Evolutionary conservation across 2,888 invertebrate genomes (phyloP), one percentile per base, ranked within the genome.

Genomic region (Agrochola litura): DNA sequence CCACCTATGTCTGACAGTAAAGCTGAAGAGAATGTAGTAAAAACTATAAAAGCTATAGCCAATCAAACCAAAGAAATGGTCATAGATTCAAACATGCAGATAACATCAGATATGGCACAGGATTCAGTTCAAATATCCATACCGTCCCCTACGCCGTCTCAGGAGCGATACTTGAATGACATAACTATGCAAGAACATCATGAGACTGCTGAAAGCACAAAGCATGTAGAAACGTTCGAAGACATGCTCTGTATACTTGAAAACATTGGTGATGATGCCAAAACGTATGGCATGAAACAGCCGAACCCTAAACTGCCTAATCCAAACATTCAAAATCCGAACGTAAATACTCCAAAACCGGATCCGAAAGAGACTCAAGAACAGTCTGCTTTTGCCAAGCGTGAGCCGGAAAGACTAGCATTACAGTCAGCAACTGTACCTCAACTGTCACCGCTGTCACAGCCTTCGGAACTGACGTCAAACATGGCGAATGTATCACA

Each of bases 401-500:
- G 94, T 63, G 96, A 96, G 77, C 91, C 93, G 10, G 96, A 96
- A 72, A 92, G 91, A 88, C 88, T 92, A 85, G 95, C 88, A 22
- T 88, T 97, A 73, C 95, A 97, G 81, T 96, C 97, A 0, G 96
- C 97, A 8, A 96, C 97, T 0, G 96, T 98, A 68, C 98, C 98
- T 0, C 98, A 98, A 90, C 92, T 98, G 43, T 98, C 98, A 0
- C 98, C 98, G 0, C 91, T 98, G 3, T 98, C 98, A 0, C 98
- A 98, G 90, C 98, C 98, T 0, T 97, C 97, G 2, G 98, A 98
- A 90, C 93, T 98, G 68, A 98, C 98, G 22, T 97, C 98, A 0
- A 98, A 98, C 89, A 97, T 98, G 94, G 98, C 97, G 0, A 98
- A 98, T 89, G 98, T 97, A 0, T 98, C 98, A 0, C 98, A 98